Evolutionary conservation across 2,888 invertebrate species (phyloP).

Genomic region (Anthophora plumipes): DNA sequence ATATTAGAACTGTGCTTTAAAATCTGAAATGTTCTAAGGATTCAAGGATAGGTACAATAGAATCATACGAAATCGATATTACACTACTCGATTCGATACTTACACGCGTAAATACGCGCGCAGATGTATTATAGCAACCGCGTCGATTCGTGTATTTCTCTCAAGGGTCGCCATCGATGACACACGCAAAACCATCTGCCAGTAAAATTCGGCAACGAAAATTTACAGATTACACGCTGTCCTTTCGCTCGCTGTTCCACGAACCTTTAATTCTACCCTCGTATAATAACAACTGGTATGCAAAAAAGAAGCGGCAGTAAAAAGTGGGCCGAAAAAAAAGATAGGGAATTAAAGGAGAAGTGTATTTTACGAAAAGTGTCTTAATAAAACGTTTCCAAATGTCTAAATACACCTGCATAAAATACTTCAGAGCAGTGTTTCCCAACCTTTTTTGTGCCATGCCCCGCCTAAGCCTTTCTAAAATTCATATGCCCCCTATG

Average conservation of each 20-base stretch:
- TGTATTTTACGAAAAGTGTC: no score
- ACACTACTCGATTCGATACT: neutral
- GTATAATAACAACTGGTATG: no score
- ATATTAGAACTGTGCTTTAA: neutral
- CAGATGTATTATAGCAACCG: slow-evolving; percentile 6
- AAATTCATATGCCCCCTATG: no score
- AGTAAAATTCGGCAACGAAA: slow-evolving; percentile 8
- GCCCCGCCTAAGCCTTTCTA: no score
- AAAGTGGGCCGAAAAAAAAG: no score
- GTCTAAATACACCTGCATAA: no score
- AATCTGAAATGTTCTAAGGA: neutral
- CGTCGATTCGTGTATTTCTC: slow-evolving; percentile 12
- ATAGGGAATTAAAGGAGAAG: neutral
- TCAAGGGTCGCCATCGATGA: neutral
- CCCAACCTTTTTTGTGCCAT: no score
- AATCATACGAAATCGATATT: slow-evolving; percentile 24
- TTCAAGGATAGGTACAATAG: no score
- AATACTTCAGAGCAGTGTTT: no score
- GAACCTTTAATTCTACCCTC: no score
- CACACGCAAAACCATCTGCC: slow-evolving; percentile 42
- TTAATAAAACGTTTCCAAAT: no score
- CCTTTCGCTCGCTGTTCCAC: neutral
- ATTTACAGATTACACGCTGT: slow-evolving; percentile 30
- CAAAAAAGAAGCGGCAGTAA: neutral
- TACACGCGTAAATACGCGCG: neutral